Evolutionary conservation across 2,888 invertebrate genomes (phyloP), one percentile per base, ranked within the genome.

Genomic region (Spilarctia lutea): DNA sequence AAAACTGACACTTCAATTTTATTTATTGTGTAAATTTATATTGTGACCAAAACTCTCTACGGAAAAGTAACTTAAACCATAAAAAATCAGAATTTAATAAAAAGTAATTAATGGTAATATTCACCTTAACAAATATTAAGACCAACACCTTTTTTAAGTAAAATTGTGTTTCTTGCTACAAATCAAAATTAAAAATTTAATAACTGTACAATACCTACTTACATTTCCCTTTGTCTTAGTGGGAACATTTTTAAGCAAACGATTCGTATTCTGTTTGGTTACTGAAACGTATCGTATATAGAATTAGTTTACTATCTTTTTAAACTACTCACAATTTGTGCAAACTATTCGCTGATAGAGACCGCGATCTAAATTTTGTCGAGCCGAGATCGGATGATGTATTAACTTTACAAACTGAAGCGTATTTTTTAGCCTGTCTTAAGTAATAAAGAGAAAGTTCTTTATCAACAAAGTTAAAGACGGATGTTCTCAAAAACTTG

Each of bases 371-470:
- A 73, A 77, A 79, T 73, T 75, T 75, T 78, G 67, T 68, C 52
- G 56, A 20, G 67, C n/a, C 56, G 48, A 78, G 56, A 73, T 65
- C 13, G 45, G 71, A 71, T 73, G 74, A 79, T 74, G 74, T 77
- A 79, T 79, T 73, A 74, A 72, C 69, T 83, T 75, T 74, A 56
- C 39, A 77, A 83, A 80, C 60, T 81, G 45, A 77, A 76, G 30
- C 73, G 66, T 66, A 65, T 39, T 78, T 78, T 79, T 77, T 79
- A 79, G 65, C 71, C 73, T 77, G 75, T 77, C 77, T 71, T 35
- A 72, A 77, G 77, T 80, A 75, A 80, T 76, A 78, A 80, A 71
- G 45, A 77, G 45, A 35, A 76, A 74, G 35, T 76, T 74, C 76
- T 75, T 67, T 74, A 81, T 80, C 73, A 74, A 70, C 52, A 56